Conservation (phyloP, 2,888 invertebrate species). For the Pteria penguin region DNA sequence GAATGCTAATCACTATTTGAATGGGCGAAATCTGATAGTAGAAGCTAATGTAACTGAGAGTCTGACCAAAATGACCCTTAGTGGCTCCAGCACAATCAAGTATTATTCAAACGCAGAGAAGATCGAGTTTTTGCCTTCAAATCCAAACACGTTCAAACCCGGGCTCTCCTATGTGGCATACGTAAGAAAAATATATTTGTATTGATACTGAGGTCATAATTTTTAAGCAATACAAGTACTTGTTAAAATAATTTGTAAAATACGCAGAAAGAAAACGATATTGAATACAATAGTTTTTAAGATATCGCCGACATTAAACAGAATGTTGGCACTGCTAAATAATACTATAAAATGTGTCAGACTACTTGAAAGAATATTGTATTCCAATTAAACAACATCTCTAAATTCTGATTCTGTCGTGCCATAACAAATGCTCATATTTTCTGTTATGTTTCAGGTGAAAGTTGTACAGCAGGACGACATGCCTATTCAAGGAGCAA, state of each 20-base stretch:
- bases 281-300: too few relatives aligned
- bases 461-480: constrained; percentile 74
- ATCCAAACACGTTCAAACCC: constrained; percentile 92
- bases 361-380: too few relatives aligned
- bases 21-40: constrained; percentile 49
- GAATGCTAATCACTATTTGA: constrained; percentile 33
- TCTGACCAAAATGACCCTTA: constrained; percentile 91
- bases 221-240: too few relatives aligned
- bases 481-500: constrained; percentile 60
- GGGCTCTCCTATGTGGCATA: constrained; percentile 91
- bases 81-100: constrained; percentile 86
- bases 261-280: too few relatives aligned
- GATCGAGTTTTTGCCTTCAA: constrained; percentile 87
- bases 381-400: too few relatives aligned
- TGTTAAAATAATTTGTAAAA: too few relatives aligned
- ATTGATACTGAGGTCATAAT: too few relatives aligned
- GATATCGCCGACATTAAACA: too few relatives aligned
- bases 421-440: too few relatives aligned
- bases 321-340: too few relatives aligned
- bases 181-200: constrained; percentile 83
- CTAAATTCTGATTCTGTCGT: too few relatives aligned
- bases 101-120: constrained; percentile 89
- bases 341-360: too few relatives aligned
- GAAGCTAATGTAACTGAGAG: constrained; percentile 94
- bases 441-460: constrained; percentile 58